phyloP scores from a whole-genome alignment of 1,140 invertebrate species.

The Megathymus violae region DNA sequence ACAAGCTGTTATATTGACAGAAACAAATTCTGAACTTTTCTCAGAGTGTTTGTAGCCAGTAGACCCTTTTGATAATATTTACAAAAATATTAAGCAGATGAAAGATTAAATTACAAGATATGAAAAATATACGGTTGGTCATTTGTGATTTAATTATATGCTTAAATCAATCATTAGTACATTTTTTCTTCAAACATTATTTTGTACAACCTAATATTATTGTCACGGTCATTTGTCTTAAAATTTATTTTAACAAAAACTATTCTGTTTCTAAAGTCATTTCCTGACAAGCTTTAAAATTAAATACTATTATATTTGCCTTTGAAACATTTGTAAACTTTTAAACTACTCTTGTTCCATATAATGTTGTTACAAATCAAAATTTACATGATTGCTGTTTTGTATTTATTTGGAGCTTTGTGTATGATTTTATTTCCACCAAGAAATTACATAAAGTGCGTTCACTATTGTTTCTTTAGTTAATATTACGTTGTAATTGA shows the following conservation, averaged over 20 bases:
- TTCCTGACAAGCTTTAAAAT: background rate
- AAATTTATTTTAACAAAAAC: no score
- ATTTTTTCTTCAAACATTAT: no score
- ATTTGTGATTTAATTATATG: no score
- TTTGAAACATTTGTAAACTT: constrained; percentile 11
- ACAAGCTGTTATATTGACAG: constrained; percentile 44
- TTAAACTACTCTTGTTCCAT: constrained; percentile 18
- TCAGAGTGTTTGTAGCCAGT: constrained; percentile 21
- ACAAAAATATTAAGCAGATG: background rate
- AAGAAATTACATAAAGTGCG: constrained; percentile 66
- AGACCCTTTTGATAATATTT: background rate
- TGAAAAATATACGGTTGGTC: no score
- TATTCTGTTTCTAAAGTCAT: no score
- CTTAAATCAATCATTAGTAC: no score
- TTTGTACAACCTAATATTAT: no score
- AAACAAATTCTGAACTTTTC: background rate
- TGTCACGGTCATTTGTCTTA: no score
- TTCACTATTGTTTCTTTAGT: constrained; percentile 29
- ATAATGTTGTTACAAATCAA: constrained; percentile 72
- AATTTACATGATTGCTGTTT: constrained; percentile 59
- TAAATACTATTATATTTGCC: background rate
- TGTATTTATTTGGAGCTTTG: constrained; percentile 64
- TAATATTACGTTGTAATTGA: no score
- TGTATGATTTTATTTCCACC: constrained; percentile 72
- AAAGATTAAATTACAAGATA: no score